Conservation (phyloP, 1,140 invertebrate species). For the Pygmarrhopalites habei region DNA sequence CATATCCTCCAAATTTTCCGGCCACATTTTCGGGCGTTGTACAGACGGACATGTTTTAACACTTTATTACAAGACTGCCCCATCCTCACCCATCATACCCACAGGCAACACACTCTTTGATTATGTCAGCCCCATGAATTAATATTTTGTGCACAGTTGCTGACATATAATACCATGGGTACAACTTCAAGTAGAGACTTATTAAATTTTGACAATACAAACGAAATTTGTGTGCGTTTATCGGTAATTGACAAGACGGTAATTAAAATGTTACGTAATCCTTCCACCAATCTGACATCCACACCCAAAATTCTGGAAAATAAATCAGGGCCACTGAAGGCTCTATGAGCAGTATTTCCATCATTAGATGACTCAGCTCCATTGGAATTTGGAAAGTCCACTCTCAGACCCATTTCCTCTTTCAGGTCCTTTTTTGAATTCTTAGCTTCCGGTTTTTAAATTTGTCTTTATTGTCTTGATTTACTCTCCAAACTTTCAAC, state of each 20-base stretch:
- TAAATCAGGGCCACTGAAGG: background rate
- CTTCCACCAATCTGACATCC: background rate
- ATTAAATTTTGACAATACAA: background rate
- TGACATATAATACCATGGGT: background rate
- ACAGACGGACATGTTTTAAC: too few species aligned
- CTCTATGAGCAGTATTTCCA: constrained; percentile 14
- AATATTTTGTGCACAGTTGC: background rate
- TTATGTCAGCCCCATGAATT: background rate
- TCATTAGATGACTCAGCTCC: constrained; percentile 15
- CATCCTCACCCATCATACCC: constrained; percentile 61
- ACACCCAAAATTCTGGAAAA: background rate
- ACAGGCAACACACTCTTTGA: background rate
- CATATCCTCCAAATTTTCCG: too few species aligned
- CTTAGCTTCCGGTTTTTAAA: background rate
- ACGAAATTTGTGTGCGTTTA: background rate
- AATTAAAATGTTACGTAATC: background rate
- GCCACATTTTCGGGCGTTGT: too few species aligned
- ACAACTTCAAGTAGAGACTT: background rate
- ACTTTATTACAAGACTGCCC: too few species aligned
- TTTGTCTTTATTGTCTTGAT: too few species aligned
- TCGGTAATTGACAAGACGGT: background rate
- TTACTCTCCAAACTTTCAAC: too few species aligned
- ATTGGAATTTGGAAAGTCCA: constrained; percentile 12
- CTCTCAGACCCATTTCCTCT: constrained; percentile 10
- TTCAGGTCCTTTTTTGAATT: constrained; percentile 6